phyloP scores from a whole-genome alignment of 2,888 invertebrate genomes.

The Antitype chi region DNA sequence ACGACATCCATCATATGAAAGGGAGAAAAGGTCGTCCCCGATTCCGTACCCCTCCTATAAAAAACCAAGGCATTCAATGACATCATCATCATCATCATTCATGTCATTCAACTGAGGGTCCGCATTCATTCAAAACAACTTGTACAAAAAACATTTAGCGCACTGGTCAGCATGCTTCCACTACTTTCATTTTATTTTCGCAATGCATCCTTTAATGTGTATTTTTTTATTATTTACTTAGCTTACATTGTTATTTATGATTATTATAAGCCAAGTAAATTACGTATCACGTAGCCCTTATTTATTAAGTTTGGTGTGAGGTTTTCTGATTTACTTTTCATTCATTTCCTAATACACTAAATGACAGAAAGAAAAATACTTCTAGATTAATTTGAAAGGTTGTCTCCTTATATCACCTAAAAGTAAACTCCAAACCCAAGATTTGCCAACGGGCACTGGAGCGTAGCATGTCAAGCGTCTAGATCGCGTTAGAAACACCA shows the following conservation, averaged over 20 bases:
- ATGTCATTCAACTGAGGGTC: not conserved
- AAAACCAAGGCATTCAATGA: slow-evolving; percentile 5
- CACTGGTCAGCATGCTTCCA: slow-evolving; percentile 40
- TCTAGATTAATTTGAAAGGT: not conserved
- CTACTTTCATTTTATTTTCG: slow-evolving; percentile 1
- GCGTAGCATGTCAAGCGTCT: no score
- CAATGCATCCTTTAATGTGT: not conserved
- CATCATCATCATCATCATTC: no score
- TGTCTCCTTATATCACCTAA: no score
- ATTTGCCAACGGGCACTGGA: no score
- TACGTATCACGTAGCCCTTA: not conserved
- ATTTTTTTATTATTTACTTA: not conserved
- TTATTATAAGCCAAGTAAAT: not conserved
- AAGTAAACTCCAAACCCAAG: no score
- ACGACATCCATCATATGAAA: slow-evolving; percentile 98
- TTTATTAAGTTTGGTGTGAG: not conserved
- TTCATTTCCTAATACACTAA: not conserved
- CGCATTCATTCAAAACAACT: not conserved
- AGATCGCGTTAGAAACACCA: no score
- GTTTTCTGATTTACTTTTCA: not conserved
- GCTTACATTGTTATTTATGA: not conserved
- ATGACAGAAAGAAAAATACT: not conserved
- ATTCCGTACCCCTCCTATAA: slow-evolving; percentile 98
- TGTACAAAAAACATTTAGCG: not conserved
- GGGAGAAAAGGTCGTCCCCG: slow-evolving; percentile 96